Base-by-base conservation (phyloP, 2,797 vertebrate species). In the Halcyon smyrnensis region DNA sequence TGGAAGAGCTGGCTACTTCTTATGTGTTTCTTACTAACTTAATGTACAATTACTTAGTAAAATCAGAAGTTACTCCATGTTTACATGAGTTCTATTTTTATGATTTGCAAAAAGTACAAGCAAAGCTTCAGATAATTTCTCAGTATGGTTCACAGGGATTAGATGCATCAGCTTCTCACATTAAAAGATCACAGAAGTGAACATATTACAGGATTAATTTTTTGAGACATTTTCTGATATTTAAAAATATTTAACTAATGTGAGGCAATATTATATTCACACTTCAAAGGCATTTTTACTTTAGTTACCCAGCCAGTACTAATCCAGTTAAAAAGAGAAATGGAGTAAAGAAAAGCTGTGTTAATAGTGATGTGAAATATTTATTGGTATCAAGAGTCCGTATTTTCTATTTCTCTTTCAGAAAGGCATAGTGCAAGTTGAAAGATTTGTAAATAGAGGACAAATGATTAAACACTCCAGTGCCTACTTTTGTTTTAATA, bases 11-110 rank as follows among this genome's bases (percentile, higher is more conserved):
- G 36, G 39, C 43, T 90, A 19, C 21, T 89, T 64, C 25, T 74
- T 53, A 63, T 69, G 30, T 37, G 16, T 41, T 82, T 95, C 36
- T 57, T 50, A 21, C 56, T 83, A 67, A 45, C 43, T 41, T 74
- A 76, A 87, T 70, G 36, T 85, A 28, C 24, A 71, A 90, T 87
- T 93, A 79, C 17, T 81, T 85, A 95, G 80, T 23, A 69, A 92
- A 96, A 77, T 65, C 84, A 82, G 70, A 89, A 83, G 54, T 18
- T 77, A 7, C 10, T 20, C 75, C 36, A 13, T 80, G 71, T 97
- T 96, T 97, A 95, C 78, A 71, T 30, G 37, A 94, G 84, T 76
- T 96, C 84, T 83, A 48, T 95, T 88, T 96, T 90, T 94, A 88
- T 84, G 62, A 89, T 87, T 88, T 91, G 78, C 46, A 93, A 93